phyloP scores from a whole-genome alignment of 1,140 invertebrate species.

The Diuraphis noxia region DNA sequence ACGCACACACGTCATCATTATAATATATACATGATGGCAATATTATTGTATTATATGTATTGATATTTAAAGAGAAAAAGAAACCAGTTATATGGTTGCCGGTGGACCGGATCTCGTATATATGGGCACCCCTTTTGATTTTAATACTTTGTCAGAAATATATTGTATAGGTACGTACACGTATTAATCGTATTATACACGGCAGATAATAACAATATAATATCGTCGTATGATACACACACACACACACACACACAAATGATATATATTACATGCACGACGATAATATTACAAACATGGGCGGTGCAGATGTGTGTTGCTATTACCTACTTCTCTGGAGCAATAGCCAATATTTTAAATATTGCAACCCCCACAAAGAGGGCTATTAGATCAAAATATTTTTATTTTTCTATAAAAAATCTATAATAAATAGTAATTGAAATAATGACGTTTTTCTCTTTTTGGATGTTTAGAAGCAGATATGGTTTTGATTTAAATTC shows the following conservation, averaged over 20 bases:
- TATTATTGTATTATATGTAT: conserved; percentile 3
- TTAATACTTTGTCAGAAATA: conserved; percentile 11
- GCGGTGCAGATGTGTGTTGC: neutral
- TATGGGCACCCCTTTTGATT: neutral
- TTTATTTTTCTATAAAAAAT: neutral
- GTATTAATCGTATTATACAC: neutral
- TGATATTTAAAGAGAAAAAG: neutral
- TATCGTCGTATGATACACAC: neutral
- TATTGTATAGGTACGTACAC: neutral
- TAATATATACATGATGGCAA: neutral
- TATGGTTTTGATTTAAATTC: neutral
- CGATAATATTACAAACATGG: neutral
- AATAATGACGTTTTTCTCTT: neutral
- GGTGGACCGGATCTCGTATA: neutral
- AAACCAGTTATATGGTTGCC: conserved; percentile 4
- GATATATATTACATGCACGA: neutral
- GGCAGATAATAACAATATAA: neutral
- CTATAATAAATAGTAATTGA: neutral
- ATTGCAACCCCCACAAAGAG: neutral
- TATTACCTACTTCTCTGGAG: neutral
- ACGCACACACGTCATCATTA: neutral
- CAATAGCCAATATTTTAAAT: neutral
- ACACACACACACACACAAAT: neutral
- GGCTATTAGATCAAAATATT: neutral
- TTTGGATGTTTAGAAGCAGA: neutral